A percentile compares a stretch with the other conserved stretches of the same genome.
These are phyloP conservation scores for Ptychodera flava DNA, from an alignment of 35 echinoderm and acorn worm species.

Conservation along the genomic window DNA sequence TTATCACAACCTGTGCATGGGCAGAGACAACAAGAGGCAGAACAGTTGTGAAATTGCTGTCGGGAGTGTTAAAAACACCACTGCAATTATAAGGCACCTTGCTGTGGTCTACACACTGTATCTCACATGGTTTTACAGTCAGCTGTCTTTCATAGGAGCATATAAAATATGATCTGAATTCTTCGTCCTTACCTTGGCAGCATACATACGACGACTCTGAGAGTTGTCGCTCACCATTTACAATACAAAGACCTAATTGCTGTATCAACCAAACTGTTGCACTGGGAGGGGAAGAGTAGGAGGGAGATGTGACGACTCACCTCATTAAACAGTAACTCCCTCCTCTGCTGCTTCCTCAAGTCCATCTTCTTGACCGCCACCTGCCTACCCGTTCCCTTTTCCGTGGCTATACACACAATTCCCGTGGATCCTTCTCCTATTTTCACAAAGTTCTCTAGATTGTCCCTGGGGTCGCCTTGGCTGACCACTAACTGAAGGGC, in stretches of 20 bases:
- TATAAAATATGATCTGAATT: too few species aligned
- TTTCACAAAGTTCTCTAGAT: constrained; percentile 93
- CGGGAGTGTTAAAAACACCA: too few species aligned
- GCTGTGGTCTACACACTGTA: too few species aligned
- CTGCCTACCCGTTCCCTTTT: constrained; percentile 59
- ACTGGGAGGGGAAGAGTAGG: background rate
- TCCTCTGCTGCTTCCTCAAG: constrained; percentile 94
- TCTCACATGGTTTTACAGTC: too few species aligned
- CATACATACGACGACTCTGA: too few species aligned
- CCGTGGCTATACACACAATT: constrained; percentile 95
- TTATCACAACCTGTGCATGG: constrained; percentile 79
- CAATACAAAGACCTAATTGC: too few species aligned
- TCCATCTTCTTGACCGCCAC: constrained; percentile 99
- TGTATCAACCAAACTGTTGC: background rate
- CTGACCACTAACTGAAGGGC: constrained; percentile 95
- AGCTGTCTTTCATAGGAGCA: too few species aligned
- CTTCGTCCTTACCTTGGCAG: too few species aligned
- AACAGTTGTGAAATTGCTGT: too few species aligned
- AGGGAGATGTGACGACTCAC: constrained; percentile 17
- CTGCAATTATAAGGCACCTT: too few species aligned
- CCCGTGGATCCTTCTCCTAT: constrained; percentile 97
- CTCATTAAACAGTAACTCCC: constrained; percentile 99
- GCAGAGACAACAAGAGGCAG: background rate
- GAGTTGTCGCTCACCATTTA: too few species aligned
- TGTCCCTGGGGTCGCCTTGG: constrained; percentile 65